Conservation (phyloP, 2,888 invertebrate species). For the Carabus problematicus region DNA sequence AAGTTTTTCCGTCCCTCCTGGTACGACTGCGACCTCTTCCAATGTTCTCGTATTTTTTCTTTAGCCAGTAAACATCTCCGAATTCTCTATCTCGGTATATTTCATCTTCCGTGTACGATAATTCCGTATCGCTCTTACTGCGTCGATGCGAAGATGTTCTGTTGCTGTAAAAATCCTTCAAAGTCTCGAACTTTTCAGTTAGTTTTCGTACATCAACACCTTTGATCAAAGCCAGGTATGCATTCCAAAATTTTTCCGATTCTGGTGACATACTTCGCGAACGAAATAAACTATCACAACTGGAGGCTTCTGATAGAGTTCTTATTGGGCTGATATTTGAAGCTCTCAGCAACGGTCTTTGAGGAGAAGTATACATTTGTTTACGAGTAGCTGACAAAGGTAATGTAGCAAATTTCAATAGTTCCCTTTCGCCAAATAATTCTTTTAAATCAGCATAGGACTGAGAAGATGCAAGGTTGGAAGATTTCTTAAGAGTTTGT, state of each 20-base stretch:
- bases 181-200: conserved; percentile 79
- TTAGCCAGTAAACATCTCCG: conserved; percentile 68
- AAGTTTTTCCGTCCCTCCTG: conserved; percentile 61
- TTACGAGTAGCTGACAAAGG: conserved; percentile 60
- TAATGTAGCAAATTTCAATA: conserved; percentile 65
- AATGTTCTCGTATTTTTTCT: conserved; percentile 67
- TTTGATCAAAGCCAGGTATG: conserved; percentile 74
- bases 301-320: conserved; percentile 61
- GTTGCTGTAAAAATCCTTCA: conserved; percentile 60
- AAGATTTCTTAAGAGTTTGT: conserved; percentile 49
- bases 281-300: conserved; percentile 71
- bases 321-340: conserved; percentile 58
- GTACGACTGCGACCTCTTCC: conserved; percentile 62
- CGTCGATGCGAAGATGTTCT: conserved; percentile 62
- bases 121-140: conserved; percentile 81
- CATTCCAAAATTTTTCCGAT: conserved; percentile 72
- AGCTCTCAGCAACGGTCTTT: conserved; percentile 54
- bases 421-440: conserved; percentile 78
- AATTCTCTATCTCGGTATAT: conserved; percentile 52
- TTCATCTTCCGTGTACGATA: conserved; percentile 61
- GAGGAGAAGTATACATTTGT: conserved; percentile 61
- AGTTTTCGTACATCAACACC: conserved; percentile 80
- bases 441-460: conserved; percentile 81
- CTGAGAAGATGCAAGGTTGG: conserved; percentile 64
- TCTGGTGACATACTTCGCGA: conserved; percentile 79